Percentiles rank a stretch among this genome's conserved stretches.
phyloP scores from a whole-genome alignment of 2,888 invertebrate species.

The Ichneumoninae sp. region DNA sequence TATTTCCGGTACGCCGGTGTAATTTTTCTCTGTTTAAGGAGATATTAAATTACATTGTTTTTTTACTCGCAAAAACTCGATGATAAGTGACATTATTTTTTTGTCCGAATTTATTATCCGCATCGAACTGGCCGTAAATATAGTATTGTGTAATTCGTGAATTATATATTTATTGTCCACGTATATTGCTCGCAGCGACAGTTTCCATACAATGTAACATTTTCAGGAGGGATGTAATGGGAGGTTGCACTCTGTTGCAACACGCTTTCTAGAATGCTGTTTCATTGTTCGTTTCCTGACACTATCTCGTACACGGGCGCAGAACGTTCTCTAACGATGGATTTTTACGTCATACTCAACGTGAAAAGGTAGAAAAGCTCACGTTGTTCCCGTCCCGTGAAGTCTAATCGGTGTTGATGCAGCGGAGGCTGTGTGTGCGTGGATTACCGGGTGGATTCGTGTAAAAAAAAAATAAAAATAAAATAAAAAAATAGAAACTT shows the following conservation, averaged over 20 bases:
- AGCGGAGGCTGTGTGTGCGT: background rate
- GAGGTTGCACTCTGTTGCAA: slow-evolving; percentile 29
- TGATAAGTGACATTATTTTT: too few relatives aligned
- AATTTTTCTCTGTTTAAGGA: too few relatives aligned
- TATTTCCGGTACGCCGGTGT: too few relatives aligned
- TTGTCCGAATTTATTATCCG: too few relatives aligned
- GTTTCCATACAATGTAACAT: background rate
- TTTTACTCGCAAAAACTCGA: too few relatives aligned
- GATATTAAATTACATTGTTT: too few relatives aligned
- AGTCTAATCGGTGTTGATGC: slow-evolving; percentile 55
- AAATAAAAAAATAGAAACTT: slow-evolving; percentile 35
- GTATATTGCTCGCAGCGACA: background rate
- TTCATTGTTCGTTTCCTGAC: slow-evolving; percentile 26
- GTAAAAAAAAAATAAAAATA: slow-evolving; percentile 38
- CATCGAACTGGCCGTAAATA: background rate
- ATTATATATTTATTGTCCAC: background rate
- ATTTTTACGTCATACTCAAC: slow-evolving; percentile 17
- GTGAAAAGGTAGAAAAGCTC: slow-evolving; percentile 37
- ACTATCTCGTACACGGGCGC: background rate
- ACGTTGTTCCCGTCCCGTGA: slow-evolving; percentile 22
- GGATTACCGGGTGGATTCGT: slow-evolving; percentile 40
- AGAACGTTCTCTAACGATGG: slow-evolving; percentile 26
- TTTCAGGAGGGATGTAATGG: slow-evolving; percentile 1
- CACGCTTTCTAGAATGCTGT: background rate
- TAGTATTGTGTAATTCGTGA: background rate